Evolutionary conservation across 2,113 vertebrate species (phyloP).

Genomic region (Cebidichthys violaceus): DNA sequence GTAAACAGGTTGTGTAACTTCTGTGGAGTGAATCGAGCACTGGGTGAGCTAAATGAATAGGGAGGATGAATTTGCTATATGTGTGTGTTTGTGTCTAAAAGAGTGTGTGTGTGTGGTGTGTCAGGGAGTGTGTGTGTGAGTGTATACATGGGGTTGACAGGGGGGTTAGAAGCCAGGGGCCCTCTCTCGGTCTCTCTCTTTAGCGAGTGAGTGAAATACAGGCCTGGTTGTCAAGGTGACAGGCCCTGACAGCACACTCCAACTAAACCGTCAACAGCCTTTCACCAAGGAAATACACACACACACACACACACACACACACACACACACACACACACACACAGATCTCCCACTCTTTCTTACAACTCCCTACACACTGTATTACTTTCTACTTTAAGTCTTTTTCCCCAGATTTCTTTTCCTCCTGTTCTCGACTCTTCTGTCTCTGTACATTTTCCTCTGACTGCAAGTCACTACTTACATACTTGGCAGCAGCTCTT

Average conservation of each 20-base stretch:
- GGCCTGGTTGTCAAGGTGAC: constrained; percentile 73
- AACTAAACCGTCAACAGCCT: constrained; percentile 54
- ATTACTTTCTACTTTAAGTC: constrained; percentile 13
- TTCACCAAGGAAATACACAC: constrained; percentile 49
- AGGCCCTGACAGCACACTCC: constrained; percentile 59
- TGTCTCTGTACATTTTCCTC: constrained; percentile 27
- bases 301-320: constrained; percentile 19
- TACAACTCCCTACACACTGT: background rate
- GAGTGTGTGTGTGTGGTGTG: constrained; percentile 21
- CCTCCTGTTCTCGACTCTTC: background rate
- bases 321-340: constrained; percentile 29
- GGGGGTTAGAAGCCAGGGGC: constrained; percentile 70
- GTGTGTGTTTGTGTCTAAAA: constrained; percentile 31
- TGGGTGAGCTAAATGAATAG: constrained; percentile 42
- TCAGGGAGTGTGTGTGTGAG: constrained; percentile 4
- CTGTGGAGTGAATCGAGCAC: constrained; percentile 32
- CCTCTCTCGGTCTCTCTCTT: constrained; percentile 60
- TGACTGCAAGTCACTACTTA: constrained; percentile 34
- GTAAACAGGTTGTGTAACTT: constrained; percentile 59
- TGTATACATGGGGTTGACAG: constrained; percentile 51
- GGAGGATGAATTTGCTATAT: constrained; percentile 47
- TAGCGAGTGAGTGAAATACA: constrained; percentile 68
- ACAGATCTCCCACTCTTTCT: constrained; percentile 18
- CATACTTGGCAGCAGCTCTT: constrained; percentile 35
- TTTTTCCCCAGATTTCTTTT: background rate